These are phyloP conservation scores for Passer domesticus DNA, from an alignment of 2,113 vertebrate species.

Conservation along the genomic window DNA sequence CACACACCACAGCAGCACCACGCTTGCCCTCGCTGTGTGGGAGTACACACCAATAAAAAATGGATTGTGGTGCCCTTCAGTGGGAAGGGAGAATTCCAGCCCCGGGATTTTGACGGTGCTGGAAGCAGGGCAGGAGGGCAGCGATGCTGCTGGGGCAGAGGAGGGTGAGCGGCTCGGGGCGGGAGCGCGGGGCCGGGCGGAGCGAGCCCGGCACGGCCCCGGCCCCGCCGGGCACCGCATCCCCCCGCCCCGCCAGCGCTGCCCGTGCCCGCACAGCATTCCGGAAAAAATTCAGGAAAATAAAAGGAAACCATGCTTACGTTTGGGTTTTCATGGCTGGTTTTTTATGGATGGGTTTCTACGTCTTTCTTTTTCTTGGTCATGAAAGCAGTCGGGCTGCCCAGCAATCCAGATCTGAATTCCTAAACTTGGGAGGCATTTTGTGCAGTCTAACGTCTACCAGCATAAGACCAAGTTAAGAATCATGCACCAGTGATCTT, in stretches of 20 bases:
- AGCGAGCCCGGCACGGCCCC: not conserved
- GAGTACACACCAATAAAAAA: not conserved
- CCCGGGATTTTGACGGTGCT: not conserved
- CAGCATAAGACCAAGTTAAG: not conserved
- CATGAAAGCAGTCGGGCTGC: slow-evolving; percentile 20
- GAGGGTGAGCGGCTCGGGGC: not conserved
- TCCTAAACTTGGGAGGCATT: slow-evolving; percentile 34
- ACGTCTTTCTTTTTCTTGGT: slow-evolving; percentile 51
- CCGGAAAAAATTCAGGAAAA: slow-evolving; percentile 56
- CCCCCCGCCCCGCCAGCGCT: not conserved
- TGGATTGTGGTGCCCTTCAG: not conserved
- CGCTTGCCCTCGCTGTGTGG: not conserved
- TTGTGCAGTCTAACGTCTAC: not conserved
- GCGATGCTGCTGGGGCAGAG: not conserved
- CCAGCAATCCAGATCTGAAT: slow-evolving; percentile 5
- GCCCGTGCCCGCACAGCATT: not conserved
- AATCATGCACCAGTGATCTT: not conserved
- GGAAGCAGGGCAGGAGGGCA: not conserved
- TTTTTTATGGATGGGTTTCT: not conserved
- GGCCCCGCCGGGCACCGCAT: not conserved
- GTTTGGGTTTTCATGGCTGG: not conserved
- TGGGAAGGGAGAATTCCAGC: not conserved
- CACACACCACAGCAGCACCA: not conserved
- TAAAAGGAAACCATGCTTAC: slow-evolving; percentile 27
- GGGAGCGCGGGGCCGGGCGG: not conserved